phyloP scores from a whole-genome alignment of 2,888 invertebrate species.

The Panopea generosa region DNA sequence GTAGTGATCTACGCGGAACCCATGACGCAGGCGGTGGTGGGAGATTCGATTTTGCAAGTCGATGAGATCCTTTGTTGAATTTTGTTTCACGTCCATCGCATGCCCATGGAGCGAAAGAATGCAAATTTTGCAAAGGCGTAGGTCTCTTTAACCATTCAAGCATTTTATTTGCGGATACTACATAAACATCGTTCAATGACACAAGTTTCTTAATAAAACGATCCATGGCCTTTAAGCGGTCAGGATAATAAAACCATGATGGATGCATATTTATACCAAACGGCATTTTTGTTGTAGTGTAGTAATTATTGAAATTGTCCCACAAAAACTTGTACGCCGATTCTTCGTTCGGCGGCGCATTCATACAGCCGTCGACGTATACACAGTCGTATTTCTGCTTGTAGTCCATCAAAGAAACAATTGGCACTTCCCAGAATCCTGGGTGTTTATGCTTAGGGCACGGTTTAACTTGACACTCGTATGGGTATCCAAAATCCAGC shows the following conservation, averaged over 20 bases:
- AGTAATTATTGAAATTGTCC: slow-evolving; percentile 92
- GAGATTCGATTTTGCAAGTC: slow-evolving; percentile 18
- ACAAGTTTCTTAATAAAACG: slow-evolving; percentile 76
- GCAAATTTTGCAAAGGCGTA: slow-evolving; percentile 68
- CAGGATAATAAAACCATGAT: slow-evolving; percentile 86
- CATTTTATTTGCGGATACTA: slow-evolving; percentile 74
- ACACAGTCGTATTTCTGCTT: slow-evolving; percentile 77
- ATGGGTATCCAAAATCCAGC: slow-evolving; percentile 88
- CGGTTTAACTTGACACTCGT: slow-evolving; percentile 80
- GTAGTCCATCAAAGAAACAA: slow-evolving; percentile 84
- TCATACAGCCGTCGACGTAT: slow-evolving; percentile 80
- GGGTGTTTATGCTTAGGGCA: slow-evolving; percentile 83
- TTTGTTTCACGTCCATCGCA: slow-evolving; percentile 62
- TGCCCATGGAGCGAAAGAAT: slow-evolving; percentile 76
- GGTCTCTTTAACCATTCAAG: slow-evolving; percentile 79
- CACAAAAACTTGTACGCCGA: slow-evolving; percentile 87
- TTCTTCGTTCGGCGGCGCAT: slow-evolving; percentile 75
- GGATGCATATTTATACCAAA: slow-evolving; percentile 94
- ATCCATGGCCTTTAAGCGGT: slow-evolving; percentile 79
- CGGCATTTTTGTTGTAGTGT: slow-evolving; percentile 90
- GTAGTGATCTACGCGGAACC: neutral
- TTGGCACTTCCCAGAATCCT: slow-evolving; percentile 90
- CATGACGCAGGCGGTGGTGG: slow-evolving; percentile 36
- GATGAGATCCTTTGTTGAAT: slow-evolving; percentile 14
- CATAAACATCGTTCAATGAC: slow-evolving; percentile 78